A percentile compares a stretch with the other conserved stretches of the same genome.
Conservation (phyloP, 2,888 invertebrate genomes). For the Dryobota labecula region DNA sequence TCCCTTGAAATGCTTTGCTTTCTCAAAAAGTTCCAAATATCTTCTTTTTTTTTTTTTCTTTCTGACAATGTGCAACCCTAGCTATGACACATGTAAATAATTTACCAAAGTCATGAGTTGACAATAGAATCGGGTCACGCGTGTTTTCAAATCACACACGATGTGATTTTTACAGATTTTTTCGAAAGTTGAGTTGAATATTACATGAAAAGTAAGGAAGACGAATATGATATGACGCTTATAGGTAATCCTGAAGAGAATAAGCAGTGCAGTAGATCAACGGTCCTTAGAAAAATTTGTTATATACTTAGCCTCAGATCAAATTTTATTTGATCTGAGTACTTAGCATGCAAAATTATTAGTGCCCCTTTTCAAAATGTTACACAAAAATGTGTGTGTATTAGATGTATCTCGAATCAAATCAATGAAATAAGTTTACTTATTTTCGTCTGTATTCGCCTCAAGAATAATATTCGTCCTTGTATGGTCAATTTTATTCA, state of each 20-base stretch:
- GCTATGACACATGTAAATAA: conserved; percentile 47
- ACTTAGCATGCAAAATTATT: not conserved
- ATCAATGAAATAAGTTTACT: too few relatives aligned
- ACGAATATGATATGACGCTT: conserved; percentile 1
- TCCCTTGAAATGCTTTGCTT: not conserved
- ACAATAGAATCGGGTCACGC: conserved; percentile 60
- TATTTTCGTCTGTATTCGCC: not conserved
- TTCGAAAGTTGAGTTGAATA: conserved; percentile 18
- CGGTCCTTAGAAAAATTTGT: not conserved
- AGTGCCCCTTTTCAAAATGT: not conserved
- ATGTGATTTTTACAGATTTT: conserved; percentile 48
- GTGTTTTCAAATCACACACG: conserved; percentile 54
- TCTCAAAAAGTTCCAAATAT: not conserved
- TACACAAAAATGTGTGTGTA: not conserved
- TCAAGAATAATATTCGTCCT: not conserved
- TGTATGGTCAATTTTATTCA: conserved; percentile 5
- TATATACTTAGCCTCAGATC: not conserved
- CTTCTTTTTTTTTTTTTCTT: not conserved
- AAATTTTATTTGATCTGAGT: too few relatives aligned
- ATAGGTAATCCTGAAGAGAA: not conserved
- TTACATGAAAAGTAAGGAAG: conserved; percentile 8
- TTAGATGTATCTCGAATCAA: not conserved
- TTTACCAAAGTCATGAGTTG: conserved; percentile 64
- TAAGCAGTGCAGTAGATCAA: not conserved
- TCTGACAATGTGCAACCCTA: conserved; percentile 35